Conservation (phyloP, 1,140 invertebrate species). For the Cheumatopsyche charites region DNA sequence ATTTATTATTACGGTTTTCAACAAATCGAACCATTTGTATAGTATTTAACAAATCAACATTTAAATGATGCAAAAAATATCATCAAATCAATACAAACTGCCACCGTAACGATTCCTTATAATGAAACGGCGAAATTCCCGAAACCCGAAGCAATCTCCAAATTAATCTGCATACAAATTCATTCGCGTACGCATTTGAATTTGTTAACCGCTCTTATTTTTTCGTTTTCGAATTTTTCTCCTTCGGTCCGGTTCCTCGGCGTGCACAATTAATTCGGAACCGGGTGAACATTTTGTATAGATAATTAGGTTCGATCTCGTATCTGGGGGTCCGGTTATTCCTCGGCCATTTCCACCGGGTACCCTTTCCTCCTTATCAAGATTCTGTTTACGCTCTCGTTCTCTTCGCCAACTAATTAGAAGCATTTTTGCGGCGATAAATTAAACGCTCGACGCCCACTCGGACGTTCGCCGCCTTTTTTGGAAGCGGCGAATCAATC, state of each 20-base stretch:
- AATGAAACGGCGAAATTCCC: no score
- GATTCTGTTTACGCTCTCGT: conserved; percentile 25
- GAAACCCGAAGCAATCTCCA: no score
- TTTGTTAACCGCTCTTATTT: not conserved
- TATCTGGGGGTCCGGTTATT: conserved; percentile 9
- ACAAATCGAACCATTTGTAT: no score
- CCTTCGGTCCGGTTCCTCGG: not conserved
- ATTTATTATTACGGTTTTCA: no score
- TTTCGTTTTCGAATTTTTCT: conserved; percentile 19
- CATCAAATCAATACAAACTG: no score
- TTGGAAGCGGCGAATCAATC: conserved; percentile 19
- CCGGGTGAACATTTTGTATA: conserved; percentile 39
- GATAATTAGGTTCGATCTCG: conserved; percentile 38
- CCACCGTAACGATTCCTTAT: no score
- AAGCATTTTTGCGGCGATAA: conserved; percentile 32
- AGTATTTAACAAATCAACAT: no score
- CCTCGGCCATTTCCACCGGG: not conserved
- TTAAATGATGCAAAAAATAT: no score
- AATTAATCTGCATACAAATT: no score
- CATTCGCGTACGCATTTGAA: not conserved
- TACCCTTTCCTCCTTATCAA: not conserved
- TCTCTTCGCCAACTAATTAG: conserved; percentile 24
- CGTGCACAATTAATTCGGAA: conserved; percentile 41
- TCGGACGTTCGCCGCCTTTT: conserved; percentile 4
- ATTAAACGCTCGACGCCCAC: conserved; percentile 16